Base-by-base conservation (phyloP, 2,888 invertebrate genomes). In the Griposia aprilina region DNA sequence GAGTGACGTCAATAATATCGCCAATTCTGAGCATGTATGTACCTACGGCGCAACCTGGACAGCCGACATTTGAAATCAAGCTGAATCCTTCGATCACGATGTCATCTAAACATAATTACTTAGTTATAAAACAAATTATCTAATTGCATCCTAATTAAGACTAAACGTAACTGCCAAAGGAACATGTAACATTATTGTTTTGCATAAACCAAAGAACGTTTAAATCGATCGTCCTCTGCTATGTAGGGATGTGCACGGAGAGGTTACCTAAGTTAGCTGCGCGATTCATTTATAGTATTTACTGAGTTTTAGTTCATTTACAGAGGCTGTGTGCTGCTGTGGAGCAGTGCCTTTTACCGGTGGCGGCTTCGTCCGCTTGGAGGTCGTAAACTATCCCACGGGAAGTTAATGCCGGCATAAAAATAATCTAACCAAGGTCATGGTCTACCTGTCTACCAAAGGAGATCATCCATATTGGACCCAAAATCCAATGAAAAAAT, bases 1-100 rank as follows among this genome's bases (percentile, higher is more conserved):
- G 62, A 55, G 20, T 72, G 55, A 55, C 23, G 55, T 26, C 55
- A 45, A 80, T 55, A 80, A 10, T 72, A 55, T 72, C 23, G 60
- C 26, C 62, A 78, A 62, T 71, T 80, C 36, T 26, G 15, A 26
- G 23, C 26, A 41, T n/a, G 45, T 48, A 20, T 15, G 5, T 36
- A 50, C 0, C 17, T 60, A 72, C 23, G 11, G 11, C 15, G 52
- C 41, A 26, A 69, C 15, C 57, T 73, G 48, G n/a, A 36, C 8
- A 73, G 6, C 6, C n/a, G 13, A 57, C 57, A 41, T 75, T 74
- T 3, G 4, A 48, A 59, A 74, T 74, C 45, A 73, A 45, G 2
- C 55, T 45, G 23, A 55, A 57, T 36, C 30, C 2, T 45, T 41
- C 7, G 20, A 7, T 48, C 74, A 74, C n/a, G 15, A 26, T n/a